Base-by-base conservation (phyloP, 1,140 invertebrate genomes). In the Drosophila serrata region DNA sequence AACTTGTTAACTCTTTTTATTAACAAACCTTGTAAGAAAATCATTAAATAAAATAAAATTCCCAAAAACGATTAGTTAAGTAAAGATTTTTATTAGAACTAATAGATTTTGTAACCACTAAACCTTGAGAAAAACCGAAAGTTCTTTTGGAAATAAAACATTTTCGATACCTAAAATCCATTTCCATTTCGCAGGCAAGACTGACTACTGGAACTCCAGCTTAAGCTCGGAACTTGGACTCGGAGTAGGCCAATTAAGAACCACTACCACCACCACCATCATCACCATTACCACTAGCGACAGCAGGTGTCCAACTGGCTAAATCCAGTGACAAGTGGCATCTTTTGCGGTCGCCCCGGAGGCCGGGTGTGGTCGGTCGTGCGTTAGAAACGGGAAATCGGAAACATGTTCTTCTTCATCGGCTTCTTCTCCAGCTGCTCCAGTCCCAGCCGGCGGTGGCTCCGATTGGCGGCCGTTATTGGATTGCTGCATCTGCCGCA, bases 401-500 rank as follows among this genome's bases (percentile, higher is more conserved):
- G 86, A 90, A 90, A 90, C 85, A 90, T 90, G 85, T 90, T 90
- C 81, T 90, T 79, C 81, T 61, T 72, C 82, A 45, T 46, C 48
- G 0, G 24, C 45, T 79, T 90, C 80, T 75, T 79, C 76, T 55
- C 63, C 75, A 31, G 33, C 48, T 48, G 46, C 55, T 19, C 59
- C 40, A 22, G 35, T 45, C 24, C 22, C 42, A 19, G 22, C 31
- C 42, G 42, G 43, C 9, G 29, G 45, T 31, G 42, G 13, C 39
- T 67, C 24, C 61, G 39, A 40, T 42, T 75, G 64, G 57, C 59
- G 45, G 43, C 69, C 64, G 76, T 75, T 86, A 86, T 86, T 64
- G 76, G 64, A 24, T 57, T 77, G 85, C 46, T 85, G 68, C 77
- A 90, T 80, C 81, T 76, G 63, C 77, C 72, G 74, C 81, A 70